Base-by-base conservation (phyloP, 2,113 vertebrate species). In the Emydocephalus ijimae region DNA sequence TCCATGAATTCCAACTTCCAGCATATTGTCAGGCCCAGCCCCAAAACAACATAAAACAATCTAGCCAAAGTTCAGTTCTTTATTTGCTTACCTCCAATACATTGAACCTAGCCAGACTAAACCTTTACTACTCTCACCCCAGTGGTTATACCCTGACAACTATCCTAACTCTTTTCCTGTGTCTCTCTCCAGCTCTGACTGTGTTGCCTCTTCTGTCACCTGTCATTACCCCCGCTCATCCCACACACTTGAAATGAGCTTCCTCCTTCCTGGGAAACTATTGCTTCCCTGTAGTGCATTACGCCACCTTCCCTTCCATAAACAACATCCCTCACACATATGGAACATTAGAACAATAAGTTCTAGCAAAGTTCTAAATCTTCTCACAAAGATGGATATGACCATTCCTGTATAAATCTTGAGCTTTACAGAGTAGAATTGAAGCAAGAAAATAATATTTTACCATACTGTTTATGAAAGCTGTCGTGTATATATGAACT, bases 191-290 rank as follows among this genome's bases (percentile, higher is more conserved):
- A 26, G 8, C 23, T 59, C 57, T 59, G 8, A 24, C 1, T 61
- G 21, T 57, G 57, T 61, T 61, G 57, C 24, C 3, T 61, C 57
- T 61, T 61, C 23, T 61, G 20, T 59, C 57, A 24, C 7, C 57
- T 59, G 7, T 55, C 54, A 18, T 14, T 4, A 15, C 14, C 3
- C 14, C 14, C 15, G 0, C 52, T 0, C 18, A 7, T 9, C 23
- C 57, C 59, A 61, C 24, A 61, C 24, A 61, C 59, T 61, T 61
- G 61, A 26, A 64, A 64, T 64, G 26, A 14, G 61, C 26, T 29
- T 64, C 4, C 61, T n/a, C 26, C 61, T 64, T 64, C 61, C 61
- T 64, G 26, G 26, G 61, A n/a, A 64, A 64, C 61, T 29, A 11
- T 64, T n/a, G 26, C 3, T 64, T 64, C 26, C 12, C 10, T 64